Evolutionary conservation across 2,113 vertebrate species (phyloP), one percentile per base, ranked within the genome.

Genomic region (Crotalus viridis): DNA sequence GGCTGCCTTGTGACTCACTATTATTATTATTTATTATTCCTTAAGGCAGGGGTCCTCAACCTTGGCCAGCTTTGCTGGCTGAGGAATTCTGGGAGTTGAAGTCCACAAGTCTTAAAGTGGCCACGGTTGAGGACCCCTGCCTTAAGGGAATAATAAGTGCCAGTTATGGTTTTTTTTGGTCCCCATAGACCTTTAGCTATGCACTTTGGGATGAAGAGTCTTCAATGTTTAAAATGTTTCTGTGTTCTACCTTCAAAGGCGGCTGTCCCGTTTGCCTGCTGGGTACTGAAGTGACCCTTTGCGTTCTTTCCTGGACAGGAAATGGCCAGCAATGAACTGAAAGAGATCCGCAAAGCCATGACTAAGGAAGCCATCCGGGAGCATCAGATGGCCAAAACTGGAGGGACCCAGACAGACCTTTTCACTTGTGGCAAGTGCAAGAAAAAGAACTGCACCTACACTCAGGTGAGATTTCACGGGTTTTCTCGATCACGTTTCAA

Each of bases 301-400:
- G 88, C 86, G 15, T n/a, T 95, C 22, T 1, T 56, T n/a, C 1
- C 8, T 43, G 21, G 22, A 22, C 95, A 99, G 99, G 99, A 99
- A 97, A 99, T 99, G 99, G 99, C 99, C 87, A 99, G 99, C 85
- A 98, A 99, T 0, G 99, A 99, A 96, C 97, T 99, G 95, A 99
- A 99, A 95, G 99, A 99, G 98, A 99, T 99, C 92, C 98, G 99
- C 93, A 99, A 99, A 95, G 97, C 98, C 91, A 98, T 99, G 98
- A 99, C 99, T 1, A 99, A 99, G 97, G 99, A 99, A 96, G 99
- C 99, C 21, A 99, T 99, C 94, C 98, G 99, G 2, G 99, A 99
- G 94, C 99, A 99, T 96, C 99, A 99, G 97, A 99, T 99, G 97
- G 99, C 99, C 1, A 99, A 98, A 97, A 98, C 98, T 0, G 98